These are phyloP conservation scores for Hypomesus transpacificus DNA, from an alignment of 2,113 vertebrate species.

Conservation along the genomic window DNA sequence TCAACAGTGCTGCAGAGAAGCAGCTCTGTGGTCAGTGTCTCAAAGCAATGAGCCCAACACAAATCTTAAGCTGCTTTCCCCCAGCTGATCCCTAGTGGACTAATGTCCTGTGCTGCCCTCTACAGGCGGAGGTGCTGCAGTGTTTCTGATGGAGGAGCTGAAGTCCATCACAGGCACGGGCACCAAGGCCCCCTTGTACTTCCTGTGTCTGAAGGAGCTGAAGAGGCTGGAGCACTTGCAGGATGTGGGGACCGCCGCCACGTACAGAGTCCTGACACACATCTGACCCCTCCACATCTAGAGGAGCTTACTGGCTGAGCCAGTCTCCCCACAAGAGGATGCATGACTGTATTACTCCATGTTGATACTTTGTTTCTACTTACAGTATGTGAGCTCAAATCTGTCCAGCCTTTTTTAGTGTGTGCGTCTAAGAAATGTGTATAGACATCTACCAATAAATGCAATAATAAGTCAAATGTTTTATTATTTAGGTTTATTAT, in stretches of 20 bases:
- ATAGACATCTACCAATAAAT: no score
- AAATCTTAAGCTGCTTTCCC: no score
- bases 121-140: slow-evolving; percentile 47
- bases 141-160: slow-evolving; percentile 58
- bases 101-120: slow-evolving; percentile 36
- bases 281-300: slow-evolving; percentile 7
- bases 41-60: neutral
- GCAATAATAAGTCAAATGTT: no score
- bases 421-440: no score
- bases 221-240: slow-evolving; percentile 55
- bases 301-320: no score
- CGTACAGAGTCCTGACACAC: slow-evolving; percentile 54
- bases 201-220: slow-evolving; percentile 68
- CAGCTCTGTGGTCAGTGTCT: slow-evolving; percentile 46
- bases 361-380: no score
- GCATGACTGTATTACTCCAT: no score
- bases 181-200: slow-evolving; percentile 49
- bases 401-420: no score
- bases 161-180: slow-evolving; percentile 48
- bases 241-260: slow-evolving; percentile 36
- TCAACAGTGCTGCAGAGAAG: slow-evolving; percentile 51
- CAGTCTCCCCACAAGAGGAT: no score
- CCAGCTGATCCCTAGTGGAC: no score
- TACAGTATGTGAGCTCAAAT: no score
- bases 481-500: no score